These are phyloP conservation scores for Rhabdomys pumilio DNA, from an alignment of 2,797 vertebrate genomes.

Conservation along the genomic window DNA sequence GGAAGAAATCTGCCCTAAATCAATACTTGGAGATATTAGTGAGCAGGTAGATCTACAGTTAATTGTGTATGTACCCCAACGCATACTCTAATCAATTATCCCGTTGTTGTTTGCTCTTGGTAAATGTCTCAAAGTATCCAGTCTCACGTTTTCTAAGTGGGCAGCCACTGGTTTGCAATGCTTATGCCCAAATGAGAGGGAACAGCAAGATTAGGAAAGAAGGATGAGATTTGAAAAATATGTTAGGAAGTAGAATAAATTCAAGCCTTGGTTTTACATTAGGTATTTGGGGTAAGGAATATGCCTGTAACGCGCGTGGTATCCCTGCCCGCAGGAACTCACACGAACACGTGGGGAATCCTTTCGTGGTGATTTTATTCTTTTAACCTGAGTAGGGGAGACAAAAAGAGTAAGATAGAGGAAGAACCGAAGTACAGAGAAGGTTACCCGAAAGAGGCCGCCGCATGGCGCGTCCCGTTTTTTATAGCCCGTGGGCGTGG, in stretches of 20 bases:
- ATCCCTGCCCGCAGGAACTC: no score
- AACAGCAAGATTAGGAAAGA: slow-evolving; percentile 1
- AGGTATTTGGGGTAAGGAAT: neutral
- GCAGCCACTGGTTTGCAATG: neutral
- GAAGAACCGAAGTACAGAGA: no score
- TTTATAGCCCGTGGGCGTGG: no score
- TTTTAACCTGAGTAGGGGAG: no score
- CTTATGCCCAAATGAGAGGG: neutral
- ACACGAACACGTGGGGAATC: no score
- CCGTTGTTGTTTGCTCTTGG: slow-evolving; percentile 65
- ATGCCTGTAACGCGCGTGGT: no score
- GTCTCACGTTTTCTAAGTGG: neutral
- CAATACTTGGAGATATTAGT: slow-evolving; percentile 46
- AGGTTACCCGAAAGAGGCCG: no score
- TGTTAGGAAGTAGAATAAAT: slow-evolving; percentile 71
- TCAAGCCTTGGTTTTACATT: neutral
- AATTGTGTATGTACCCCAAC: slow-evolving; percentile 71
- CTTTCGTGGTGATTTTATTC: no score
- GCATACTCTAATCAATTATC: slow-evolving; percentile 75
- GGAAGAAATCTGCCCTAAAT: slow-evolving; percentile 67
- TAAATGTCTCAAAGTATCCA: slow-evolving; percentile 41
- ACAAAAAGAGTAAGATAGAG: no score
- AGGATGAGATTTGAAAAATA: neutral
- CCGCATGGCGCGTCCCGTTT: no score
- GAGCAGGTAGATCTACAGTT: slow-evolving; percentile 78